Conservation (phyloP, 53 echinoderm and acorn worm genomes). For the Glandiceps talaboti region DNA sequence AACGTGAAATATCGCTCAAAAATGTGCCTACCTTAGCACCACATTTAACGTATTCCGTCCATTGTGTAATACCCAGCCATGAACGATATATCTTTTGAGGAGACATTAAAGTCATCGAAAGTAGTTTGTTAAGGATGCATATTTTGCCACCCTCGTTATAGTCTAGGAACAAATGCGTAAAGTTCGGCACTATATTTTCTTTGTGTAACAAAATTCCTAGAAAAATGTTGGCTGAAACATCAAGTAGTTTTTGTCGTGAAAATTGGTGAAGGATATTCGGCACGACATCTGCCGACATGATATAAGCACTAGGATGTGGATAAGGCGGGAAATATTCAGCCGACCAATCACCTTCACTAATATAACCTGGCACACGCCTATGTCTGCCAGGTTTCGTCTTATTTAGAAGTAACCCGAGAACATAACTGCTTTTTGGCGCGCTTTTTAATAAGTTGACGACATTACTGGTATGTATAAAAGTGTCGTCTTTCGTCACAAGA, state of each 20-base stretch:
- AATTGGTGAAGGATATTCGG: neutral
- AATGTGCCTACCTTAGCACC: neutral
- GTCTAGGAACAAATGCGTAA: neutral
- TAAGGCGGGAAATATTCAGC: conserved; percentile 12
- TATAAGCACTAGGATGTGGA: conserved; percentile 10
- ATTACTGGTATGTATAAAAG: conserved; percentile 8
- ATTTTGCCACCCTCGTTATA: neutral
- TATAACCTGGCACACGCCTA: conserved; percentile 1
- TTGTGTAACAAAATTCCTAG: neutral
- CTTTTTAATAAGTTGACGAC: neutral
- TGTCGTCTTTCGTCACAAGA: conserved; percentile 18
- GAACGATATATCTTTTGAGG: neutral
- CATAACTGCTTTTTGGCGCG: neutral
- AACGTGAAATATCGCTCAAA: neutral
- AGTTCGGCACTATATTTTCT: neutral
- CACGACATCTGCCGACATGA: conserved; percentile 26
- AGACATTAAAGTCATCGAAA: neutral
- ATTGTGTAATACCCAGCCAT: neutral
- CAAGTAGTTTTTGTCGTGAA: neutral
- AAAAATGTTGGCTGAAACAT: neutral
- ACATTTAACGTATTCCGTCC: neutral
- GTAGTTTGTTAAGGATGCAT: neutral
- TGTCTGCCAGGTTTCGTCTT: neutral
- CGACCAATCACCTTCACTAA: conserved; percentile 1
- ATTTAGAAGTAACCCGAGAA: neutral